phyloP scores from a whole-genome alignment of 2,113 vertebrate genomes.

The Myiagra hebetior region DNA sequence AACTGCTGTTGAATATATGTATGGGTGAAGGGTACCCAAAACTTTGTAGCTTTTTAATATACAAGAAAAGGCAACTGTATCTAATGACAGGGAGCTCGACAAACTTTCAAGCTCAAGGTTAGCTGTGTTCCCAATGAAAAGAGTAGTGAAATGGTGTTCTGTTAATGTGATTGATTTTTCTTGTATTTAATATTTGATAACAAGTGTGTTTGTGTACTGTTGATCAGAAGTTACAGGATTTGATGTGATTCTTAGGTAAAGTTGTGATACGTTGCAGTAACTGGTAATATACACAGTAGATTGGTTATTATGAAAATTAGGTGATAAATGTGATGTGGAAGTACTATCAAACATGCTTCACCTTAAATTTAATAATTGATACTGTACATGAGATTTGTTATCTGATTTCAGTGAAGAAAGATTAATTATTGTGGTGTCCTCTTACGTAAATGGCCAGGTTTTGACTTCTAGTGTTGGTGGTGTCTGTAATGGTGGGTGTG shows the following conservation, averaged over 20 bases:
- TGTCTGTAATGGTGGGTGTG: neutral
- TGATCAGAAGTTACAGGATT: neutral
- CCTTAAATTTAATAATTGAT: neutral
- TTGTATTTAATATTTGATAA: neutral
- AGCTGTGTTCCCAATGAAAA: neutral
- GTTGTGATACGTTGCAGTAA: rapidly evolving
- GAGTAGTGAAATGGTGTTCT: neutral
- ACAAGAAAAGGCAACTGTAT: neutral
- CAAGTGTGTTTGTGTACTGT: neutral
- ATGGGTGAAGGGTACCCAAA: neutral
- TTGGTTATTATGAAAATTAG: neutral
- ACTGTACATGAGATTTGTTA: neutral
- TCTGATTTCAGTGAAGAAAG: neutral
- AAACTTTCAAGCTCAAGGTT: neutral
- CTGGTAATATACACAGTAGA: neutral
- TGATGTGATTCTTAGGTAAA: neutral
- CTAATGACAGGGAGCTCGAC: neutral
- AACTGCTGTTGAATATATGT: neutral
- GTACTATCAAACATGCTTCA: neutral
- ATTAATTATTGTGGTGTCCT: neutral
- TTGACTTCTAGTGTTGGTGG: neutral
- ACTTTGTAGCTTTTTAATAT: neutral
- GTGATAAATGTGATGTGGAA: neutral
- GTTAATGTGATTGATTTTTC: neutral
- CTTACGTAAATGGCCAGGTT: neutral